phyloP scores from a whole-genome alignment of 2,797 vertebrate species.

The Masticophis lateralis region DNA sequence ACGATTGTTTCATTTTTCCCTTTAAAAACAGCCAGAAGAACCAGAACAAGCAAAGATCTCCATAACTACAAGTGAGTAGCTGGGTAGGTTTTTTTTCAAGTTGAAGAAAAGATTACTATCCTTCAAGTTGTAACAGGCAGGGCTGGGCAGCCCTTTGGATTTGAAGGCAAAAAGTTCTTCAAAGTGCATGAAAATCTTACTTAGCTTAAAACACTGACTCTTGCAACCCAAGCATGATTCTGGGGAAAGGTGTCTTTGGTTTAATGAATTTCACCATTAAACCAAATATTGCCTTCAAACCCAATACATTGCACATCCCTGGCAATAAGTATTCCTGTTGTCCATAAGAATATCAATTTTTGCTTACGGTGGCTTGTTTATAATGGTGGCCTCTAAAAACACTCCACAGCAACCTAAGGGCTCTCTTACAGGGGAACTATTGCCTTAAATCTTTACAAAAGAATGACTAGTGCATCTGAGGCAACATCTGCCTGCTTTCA shows the following conservation, averaged over 20 bases:
- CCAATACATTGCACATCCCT: background rate
- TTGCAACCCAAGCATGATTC: background rate
- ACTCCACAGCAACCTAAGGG: background rate
- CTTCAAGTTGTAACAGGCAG: background rate
- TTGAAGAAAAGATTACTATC: background rate
- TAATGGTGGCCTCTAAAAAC: background rate
- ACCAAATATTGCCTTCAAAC: background rate
- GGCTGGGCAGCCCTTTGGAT: background rate
- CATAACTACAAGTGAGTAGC: background rate
- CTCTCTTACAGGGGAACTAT: background rate
- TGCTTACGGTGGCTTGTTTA: background rate
- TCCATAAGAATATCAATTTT: background rate
- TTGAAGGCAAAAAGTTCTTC: background rate
- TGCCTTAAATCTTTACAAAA: background rate
- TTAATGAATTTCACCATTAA: background rate
- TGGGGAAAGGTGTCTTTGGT: background rate
- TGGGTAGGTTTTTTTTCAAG: background rate
- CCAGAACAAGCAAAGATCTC: background rate
- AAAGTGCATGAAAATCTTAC: background rate
- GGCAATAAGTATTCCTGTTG: background rate
- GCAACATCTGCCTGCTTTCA: slow-evolving; percentile 40
- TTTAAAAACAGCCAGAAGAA: background rate
- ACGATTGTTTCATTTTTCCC: background rate
- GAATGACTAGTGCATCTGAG: background rate
- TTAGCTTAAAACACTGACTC: background rate